These are phyloP conservation scores for Pycnonotus jocosus DNA, from an alignment of 2,113 vertebrate species.

Conservation along the genomic window DNA sequence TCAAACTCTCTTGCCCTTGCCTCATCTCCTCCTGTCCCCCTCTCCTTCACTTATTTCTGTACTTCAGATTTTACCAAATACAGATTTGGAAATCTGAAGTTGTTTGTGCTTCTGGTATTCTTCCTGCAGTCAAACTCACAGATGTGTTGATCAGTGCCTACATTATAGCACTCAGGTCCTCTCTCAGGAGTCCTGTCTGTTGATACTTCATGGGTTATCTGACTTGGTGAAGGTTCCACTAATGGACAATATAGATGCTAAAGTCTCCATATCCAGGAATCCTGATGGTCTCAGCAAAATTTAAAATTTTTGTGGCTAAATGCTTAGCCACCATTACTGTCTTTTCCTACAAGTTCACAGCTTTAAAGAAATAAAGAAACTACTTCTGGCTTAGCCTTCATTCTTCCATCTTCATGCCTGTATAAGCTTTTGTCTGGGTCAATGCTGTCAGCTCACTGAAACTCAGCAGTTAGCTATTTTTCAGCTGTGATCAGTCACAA, in stretches of 20 bases:
- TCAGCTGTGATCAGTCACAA: neutral
- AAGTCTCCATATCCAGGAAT: neutral
- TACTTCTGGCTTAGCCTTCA: neutral
- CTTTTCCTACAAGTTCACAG: neutral
- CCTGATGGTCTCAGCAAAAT: neutral
- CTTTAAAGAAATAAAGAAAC: neutral
- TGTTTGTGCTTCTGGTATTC: neutral
- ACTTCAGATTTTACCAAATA: neutral
- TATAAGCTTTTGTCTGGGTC: neutral
- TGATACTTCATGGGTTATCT: neutral
- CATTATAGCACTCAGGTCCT: neutral
- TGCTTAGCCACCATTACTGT: neutral
- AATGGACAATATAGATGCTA: neutral
- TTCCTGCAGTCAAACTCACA: neutral
- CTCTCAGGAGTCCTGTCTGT: neutral
- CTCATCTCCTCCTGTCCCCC: neutral
- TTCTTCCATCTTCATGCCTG: neutral
- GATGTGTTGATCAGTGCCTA: neutral
- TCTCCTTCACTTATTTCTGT: neutral
- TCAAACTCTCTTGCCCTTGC: neutral
- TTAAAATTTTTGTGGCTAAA: neutral
- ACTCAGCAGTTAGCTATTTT: neutral
- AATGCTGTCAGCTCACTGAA: neutral
- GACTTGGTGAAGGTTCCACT: neutral
- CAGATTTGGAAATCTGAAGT: neutral